Conservation (phyloP, 2,888 invertebrate genomes). For the Leptogaster cylindrica region DNA sequence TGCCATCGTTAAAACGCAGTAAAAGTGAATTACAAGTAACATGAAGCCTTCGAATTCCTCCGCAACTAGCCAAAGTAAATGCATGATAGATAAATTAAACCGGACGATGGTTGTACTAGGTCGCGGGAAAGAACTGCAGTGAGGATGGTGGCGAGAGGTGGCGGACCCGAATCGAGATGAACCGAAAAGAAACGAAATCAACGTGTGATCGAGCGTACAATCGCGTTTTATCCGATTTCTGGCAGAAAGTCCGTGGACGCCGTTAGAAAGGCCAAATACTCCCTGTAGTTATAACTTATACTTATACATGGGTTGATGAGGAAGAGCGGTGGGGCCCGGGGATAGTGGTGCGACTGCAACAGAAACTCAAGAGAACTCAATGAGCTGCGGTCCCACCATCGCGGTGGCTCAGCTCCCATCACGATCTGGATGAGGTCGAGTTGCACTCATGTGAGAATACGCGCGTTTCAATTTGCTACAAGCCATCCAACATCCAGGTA, state of each 20-base stretch:
- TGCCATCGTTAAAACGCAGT: not conserved
- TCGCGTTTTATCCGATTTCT: not conserved
- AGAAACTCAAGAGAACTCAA: no score
- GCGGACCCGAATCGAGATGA: not conserved
- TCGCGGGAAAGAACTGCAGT: no score
- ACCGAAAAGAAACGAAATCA: not conserved
- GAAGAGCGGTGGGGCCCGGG: not conserved
- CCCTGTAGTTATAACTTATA: not conserved
- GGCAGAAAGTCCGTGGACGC: conserved; percentile 1
- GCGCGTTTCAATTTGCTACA: no score
- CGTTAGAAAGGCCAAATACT: conserved; percentile 7
- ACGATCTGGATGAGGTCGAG: no score
- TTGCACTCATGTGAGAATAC: no score
- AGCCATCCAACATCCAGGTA: no score
- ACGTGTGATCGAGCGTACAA: not conserved
- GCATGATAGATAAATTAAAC: no score
- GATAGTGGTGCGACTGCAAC: not conserved
- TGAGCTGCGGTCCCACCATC: no score
- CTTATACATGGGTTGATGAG: not conserved
- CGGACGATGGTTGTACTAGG: no score
- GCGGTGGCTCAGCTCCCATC: no score
- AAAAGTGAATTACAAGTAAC: no score
- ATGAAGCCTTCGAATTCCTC: not conserved
- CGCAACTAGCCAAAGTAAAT: not conserved
- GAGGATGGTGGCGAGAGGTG: not conserved